These are phyloP conservation scores for Morus bassanus DNA, from an alignment of 2,797 vertebrate genomes.

Conservation along the genomic window DNA sequence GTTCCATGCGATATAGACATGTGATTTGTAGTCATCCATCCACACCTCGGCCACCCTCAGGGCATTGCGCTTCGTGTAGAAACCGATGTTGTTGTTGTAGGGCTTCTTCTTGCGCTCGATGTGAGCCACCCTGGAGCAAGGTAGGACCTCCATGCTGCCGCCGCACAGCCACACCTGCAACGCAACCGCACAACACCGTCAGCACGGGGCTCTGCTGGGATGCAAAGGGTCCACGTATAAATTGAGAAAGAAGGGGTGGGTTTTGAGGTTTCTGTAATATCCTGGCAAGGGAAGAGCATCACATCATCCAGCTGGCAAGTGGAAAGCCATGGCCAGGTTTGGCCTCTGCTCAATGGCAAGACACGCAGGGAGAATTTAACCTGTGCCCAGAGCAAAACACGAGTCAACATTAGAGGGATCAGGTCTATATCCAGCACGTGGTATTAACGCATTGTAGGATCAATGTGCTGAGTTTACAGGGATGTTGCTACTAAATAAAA, in stretches of 20 bases:
- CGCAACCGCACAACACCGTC: background rate
- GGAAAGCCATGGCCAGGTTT: background rate
- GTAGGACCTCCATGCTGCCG: constrained; percentile 97
- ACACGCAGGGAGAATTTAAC: background rate
- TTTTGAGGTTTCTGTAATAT: background rate
- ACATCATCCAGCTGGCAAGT: no score
- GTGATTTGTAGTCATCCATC: constrained; percentile 96
- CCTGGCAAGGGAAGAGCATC: accelerated
- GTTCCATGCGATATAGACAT: constrained; percentile 98
- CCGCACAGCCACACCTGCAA: constrained; percentile 95
- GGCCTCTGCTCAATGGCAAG: background rate
- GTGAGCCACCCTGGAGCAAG: constrained; percentile 95
- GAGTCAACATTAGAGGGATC: background rate
- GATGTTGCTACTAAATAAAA: background rate
- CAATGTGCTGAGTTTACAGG: background rate
- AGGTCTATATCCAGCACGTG: background rate
- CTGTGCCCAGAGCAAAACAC: background rate
- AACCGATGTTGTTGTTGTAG: constrained; percentile 93
- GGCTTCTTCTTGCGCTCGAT: constrained; percentile 95
- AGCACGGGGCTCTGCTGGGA: background rate
- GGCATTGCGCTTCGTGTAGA: constrained; percentile 92
- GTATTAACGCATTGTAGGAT: accelerated
- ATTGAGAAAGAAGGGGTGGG: background rate
- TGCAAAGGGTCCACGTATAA: accelerated
- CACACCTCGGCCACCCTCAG: constrained; percentile 96